Percentiles rank a stretch among this genome's conserved stretches.
Conservation (phyloP, 2,113 vertebrate genomes). For the Syngnathus floridae region DNA sequence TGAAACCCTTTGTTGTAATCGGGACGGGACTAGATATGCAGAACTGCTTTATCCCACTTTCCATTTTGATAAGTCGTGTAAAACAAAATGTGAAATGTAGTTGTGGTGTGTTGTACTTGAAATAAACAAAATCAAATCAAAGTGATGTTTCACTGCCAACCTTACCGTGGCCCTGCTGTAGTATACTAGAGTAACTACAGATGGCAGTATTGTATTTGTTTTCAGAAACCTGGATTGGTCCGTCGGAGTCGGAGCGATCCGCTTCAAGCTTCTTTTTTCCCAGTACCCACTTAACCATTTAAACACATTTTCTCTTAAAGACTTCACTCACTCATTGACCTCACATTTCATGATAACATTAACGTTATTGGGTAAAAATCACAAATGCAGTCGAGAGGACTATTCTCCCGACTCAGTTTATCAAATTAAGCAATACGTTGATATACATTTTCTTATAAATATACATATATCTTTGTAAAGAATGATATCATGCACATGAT, state of each 20-base stretch:
- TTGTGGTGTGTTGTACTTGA: no score
- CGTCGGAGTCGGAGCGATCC: neutral
- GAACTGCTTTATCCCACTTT: no score
- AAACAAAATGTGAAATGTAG: no score
- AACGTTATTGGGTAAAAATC: neutral
- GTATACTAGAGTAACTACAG: conserved; percentile 47
- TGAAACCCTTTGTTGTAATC: no score
- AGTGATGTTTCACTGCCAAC: no score
- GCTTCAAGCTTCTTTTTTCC: conserved; percentile 2
- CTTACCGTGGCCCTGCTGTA: conserved; percentile 13
- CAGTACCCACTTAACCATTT: conserved; percentile 7
- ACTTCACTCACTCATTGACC: neutral
- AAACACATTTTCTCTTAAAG: conserved; percentile 4
- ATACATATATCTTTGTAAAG: neutral
- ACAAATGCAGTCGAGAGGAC: neutral
- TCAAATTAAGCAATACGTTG: neutral
- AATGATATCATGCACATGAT: neutral
- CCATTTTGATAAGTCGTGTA: no score
- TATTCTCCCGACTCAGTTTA: neutral
- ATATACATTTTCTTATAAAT: neutral
- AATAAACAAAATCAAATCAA: no score
- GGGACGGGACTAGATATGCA: no score
- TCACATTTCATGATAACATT: neutral
- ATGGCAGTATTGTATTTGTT: conserved; percentile 70
- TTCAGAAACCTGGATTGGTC: conserved; percentile 15